Conservation (phyloP, 2,113 vertebrate species). For the Phrynocephalus versicolor region DNA sequence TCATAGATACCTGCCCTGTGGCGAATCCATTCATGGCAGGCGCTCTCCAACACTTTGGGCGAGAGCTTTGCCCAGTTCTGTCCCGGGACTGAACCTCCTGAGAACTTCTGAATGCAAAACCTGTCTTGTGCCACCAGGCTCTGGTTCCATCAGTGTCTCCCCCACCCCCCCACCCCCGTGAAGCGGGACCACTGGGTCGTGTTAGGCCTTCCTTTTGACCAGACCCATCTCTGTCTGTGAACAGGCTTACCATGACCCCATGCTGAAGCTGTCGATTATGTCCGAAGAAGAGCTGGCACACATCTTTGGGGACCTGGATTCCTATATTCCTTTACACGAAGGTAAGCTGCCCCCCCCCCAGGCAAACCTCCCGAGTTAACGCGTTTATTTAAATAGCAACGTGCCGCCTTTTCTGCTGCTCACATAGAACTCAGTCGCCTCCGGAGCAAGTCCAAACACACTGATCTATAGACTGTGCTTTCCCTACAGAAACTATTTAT, state of each 20-base stretch:
- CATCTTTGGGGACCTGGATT: constrained; percentile 95
- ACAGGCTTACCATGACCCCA: constrained; percentile 97
- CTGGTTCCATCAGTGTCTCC: neutral
- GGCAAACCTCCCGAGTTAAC: too few relatives aligned
- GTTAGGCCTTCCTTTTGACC: neutral
- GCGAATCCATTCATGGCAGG: neutral
- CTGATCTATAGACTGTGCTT: too few relatives aligned
- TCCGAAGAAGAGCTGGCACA: constrained; percentile 93
- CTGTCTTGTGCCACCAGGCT: too few relatives aligned
- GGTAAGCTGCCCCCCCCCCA: constrained; percentile 62
- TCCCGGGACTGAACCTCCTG: neutral
- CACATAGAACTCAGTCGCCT: too few relatives aligned
- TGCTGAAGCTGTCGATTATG: constrained; percentile 98
- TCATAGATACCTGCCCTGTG: neutral
- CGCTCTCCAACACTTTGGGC: neutral
- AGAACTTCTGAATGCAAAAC: neutral
- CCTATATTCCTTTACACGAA: constrained; percentile 96
- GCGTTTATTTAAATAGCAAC: neutral
- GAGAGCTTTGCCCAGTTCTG: neutral
- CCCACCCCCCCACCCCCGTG: neutral
- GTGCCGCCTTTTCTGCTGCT: neutral
- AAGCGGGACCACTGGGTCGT: neutral
- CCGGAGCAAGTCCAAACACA: neutral
- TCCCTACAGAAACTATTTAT: too few relatives aligned
- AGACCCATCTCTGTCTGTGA: neutral